Evolutionary conservation across 2,888 invertebrate species (phyloP).

Genomic region (Amblyjoppa fuscipennis): DNA sequence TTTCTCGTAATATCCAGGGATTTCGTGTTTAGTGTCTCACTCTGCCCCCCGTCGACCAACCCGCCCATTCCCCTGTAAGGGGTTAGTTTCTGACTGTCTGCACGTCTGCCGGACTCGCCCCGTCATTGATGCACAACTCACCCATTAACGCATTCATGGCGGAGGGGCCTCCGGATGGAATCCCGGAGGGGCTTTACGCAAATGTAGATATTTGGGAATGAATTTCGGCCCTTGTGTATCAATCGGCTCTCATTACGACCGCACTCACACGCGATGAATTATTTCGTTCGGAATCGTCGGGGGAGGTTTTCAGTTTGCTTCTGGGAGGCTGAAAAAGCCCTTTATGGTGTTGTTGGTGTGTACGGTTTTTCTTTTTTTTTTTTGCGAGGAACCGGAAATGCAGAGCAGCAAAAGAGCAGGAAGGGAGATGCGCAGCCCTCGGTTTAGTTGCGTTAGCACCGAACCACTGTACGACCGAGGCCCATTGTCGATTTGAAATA

Average conservation of each 20-base stretch:
- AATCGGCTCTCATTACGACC: conserved; percentile 42
- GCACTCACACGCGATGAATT: conserved; percentile 8
- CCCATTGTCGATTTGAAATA: conserved; percentile 57
- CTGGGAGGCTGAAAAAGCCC: not conserved
- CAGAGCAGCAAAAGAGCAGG: conserved; percentile 31
- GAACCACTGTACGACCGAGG: conserved; percentile 26
- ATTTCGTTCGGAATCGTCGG: conserved; percentile 5
- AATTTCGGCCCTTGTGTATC: conserved; percentile 18
- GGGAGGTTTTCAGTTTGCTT: not conserved
- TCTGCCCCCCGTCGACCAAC: conserved; percentile 13
- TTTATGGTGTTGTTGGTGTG: not conserved
- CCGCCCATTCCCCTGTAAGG: conserved; percentile 51
- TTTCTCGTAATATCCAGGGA: conserved; percentile 76
- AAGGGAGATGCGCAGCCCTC: conserved; percentile 1
- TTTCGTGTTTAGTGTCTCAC: conserved; percentile 72
- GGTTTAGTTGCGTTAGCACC: conserved; percentile 48
- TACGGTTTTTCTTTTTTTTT: conserved; percentile 2
- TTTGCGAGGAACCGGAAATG: conserved; percentile 23
- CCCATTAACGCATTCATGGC: conserved; percentile 61
- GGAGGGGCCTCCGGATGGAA: conserved; percentile 31
- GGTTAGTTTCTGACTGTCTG: conserved; percentile 38
- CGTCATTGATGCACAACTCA: conserved; percentile 50
- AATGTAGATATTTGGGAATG: conserved; percentile 37
- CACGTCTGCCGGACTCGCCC: not conserved
- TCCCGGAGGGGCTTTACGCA: conserved; percentile 31